A percentile compares a stretch with the other conserved stretches of the same genome.
Evolutionary conservation across 1,140 invertebrate genomes (phyloP).

Genomic region (Pteromalus puparum): DNA sequence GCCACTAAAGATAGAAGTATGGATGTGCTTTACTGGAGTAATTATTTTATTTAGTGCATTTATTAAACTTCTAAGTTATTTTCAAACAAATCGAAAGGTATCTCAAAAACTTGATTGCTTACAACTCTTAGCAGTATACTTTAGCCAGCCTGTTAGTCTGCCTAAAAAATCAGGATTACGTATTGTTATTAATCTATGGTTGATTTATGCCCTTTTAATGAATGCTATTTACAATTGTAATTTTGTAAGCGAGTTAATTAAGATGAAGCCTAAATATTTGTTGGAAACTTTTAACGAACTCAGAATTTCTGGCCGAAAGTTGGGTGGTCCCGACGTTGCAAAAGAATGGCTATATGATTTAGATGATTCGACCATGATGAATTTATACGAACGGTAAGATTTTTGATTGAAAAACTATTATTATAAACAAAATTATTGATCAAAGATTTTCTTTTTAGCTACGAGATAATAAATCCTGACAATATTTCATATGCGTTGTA

Average conservation of each 20-base stretch:
- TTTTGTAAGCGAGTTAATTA: slow-evolving; percentile 10
- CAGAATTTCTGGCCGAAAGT: background rate
- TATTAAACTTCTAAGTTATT: background rate
- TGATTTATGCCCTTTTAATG: slow-evolving; percentile 7
- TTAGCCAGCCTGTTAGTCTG: background rate
- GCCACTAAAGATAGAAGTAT: slow-evolving; percentile 11
- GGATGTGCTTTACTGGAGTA: background rate
- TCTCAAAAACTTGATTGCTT: background rate
- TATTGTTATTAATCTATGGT: background rate
- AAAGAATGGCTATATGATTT: slow-evolving; percentile 17
- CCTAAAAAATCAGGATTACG: slow-evolving; percentile 6
- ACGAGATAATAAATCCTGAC: slow-evolving; percentile 4
- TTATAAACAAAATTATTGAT: background rate
- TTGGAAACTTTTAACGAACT: background rate
- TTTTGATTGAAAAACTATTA: background rate
- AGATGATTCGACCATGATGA: background rate
- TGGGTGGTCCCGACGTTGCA: slow-evolving; percentile 1
- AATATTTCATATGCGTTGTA: background rate
- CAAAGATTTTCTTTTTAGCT: background rate
- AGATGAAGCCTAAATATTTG: background rate
- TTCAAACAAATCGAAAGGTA: background rate
- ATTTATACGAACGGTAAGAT: background rate
- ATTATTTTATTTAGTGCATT: background rate
- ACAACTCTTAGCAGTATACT: background rate
- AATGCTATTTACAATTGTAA: slow-evolving; percentile 24